These are phyloP conservation scores for Anastrepha ludens DNA, from an alignment of 1,140 invertebrate species.

Conservation along the genomic window DNA sequence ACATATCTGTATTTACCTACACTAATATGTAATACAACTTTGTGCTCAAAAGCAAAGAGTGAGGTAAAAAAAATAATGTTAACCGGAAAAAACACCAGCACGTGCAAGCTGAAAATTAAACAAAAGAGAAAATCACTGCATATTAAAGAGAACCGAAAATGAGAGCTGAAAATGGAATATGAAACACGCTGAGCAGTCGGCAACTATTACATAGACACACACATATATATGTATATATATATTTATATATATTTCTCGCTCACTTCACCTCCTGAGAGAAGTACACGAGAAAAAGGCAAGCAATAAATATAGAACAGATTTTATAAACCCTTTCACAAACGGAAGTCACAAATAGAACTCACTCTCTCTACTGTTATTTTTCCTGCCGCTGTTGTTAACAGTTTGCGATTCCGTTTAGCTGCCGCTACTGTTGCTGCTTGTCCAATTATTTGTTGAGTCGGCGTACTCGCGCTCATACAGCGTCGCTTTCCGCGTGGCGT, in stretches of 20 bases:
- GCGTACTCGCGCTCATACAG: not conserved
- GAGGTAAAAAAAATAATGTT: not conserved
- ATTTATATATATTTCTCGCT: not conserved
- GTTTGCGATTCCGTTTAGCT: constrained; percentile 40
- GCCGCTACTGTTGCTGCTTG: not conserved
- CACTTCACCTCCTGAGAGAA: not conserved
- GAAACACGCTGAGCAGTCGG: not conserved
- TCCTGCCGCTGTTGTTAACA: constrained; percentile 41
- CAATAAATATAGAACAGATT: constrained; percentile 29
- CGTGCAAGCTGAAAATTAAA: constrained; percentile 24
- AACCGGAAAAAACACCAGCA: constrained; percentile 49
- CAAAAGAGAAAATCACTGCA: not conserved
- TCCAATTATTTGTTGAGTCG: not conserved
- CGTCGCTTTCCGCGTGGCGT: constrained; percentile 22
- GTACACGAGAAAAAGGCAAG: not conserved
- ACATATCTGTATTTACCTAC: not conserved
- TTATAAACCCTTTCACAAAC: not conserved
- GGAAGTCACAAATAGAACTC: constrained; percentile 42
- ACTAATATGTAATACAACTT: not conserved
- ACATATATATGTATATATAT: not conserved
- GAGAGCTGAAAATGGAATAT: constrained; percentile 25
- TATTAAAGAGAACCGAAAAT: not conserved
- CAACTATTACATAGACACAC: not conserved
- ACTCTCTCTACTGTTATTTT: constrained; percentile 26
- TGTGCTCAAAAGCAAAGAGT: not conserved